phyloP scores from a whole-genome alignment of 2,888 invertebrate species.

The Oscheius myriophilus region DNA sequence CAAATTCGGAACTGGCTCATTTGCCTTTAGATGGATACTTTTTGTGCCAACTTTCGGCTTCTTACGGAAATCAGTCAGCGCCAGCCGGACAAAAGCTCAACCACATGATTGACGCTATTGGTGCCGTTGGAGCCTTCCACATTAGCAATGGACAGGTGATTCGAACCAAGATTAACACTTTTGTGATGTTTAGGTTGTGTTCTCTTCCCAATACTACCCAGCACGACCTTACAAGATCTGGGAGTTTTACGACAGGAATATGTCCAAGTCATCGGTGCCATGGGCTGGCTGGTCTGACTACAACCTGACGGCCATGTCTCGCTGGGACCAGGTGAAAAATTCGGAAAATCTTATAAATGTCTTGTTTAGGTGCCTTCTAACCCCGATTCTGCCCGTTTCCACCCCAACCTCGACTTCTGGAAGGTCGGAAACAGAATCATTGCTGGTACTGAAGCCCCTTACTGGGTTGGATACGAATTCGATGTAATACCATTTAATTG shows the following conservation, averaged over 20 bases:
- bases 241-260: slow-evolving; percentile 70
- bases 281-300: slow-evolving; percentile 70
- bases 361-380: slow-evolving; percentile 50
- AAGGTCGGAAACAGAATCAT: slow-evolving; percentile 62
- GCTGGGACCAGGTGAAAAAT: slow-evolving; percentile 63
- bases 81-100: slow-evolving; percentile 65
- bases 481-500: slow-evolving; percentile 43
- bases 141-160: slow-evolving; percentile 65
- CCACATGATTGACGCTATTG: slow-evolving; percentile 70
- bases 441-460: slow-evolving; percentile 69
- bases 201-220: slow-evolving; percentile 70
- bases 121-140: slow-evolving; percentile 68
- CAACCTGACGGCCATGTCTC: slow-evolving; percentile 67
- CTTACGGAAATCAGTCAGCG: slow-evolving; percentile 67
- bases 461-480: slow-evolving; percentile 70
- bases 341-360: neutral
- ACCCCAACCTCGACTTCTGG: slow-evolving; percentile 71
- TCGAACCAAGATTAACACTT: neutral
- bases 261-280: slow-evolving; percentile 64
- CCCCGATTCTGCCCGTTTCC: slow-evolving; percentile 63
- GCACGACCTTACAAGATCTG: slow-evolving; percentile 69
- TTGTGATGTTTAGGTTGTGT: slow-evolving; percentile 66
- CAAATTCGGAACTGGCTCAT: neutral
- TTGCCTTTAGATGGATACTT: slow-evolving; percentile 68
- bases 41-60: slow-evolving; percentile 69